Conservation (phyloP, 1,140 invertebrate species). For the Sinonovacula constricta region DNA sequence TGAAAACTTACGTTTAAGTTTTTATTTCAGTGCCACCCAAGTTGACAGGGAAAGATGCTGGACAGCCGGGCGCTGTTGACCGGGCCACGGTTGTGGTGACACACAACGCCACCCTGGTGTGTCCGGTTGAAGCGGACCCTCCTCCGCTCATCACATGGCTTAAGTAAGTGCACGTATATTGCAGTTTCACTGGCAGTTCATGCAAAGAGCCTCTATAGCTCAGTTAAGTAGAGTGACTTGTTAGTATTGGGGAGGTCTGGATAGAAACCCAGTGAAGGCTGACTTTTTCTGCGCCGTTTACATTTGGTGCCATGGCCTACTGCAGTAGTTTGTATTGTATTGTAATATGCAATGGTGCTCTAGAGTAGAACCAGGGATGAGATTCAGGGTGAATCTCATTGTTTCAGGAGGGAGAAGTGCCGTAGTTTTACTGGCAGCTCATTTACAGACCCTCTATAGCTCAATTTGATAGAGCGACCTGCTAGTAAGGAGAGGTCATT, state of each 20-base stretch:
- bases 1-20: no score
- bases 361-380: neutral
- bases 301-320: no score
- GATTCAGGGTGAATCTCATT: no score
- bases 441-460: no score
- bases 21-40: slow-evolving; percentile 31
- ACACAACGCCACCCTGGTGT: slow-evolving; percentile 69
- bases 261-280: neutral
- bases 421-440: no score
- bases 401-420: no score
- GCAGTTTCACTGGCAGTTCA: neutral
- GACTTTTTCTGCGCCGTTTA: no score
- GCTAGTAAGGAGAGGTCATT: no score
- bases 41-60: slow-evolving; percentile 25
- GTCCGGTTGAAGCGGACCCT: slow-evolving; percentile 78
- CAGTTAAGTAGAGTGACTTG: neutral
- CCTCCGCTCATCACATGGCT: slow-evolving; percentile 79
- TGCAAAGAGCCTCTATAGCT: neutral
- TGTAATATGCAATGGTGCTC: neutral
- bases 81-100: slow-evolving; percentile 59
- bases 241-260: no score
- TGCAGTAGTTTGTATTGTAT: neutral
- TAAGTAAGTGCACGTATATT: slow-evolving; percentile 50
- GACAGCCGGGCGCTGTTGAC: slow-evolving; percentile 21
- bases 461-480: no score